phyloP scores from a whole-genome alignment of 2,113 vertebrate species.

The Dromiciops gliroides region DNA sequence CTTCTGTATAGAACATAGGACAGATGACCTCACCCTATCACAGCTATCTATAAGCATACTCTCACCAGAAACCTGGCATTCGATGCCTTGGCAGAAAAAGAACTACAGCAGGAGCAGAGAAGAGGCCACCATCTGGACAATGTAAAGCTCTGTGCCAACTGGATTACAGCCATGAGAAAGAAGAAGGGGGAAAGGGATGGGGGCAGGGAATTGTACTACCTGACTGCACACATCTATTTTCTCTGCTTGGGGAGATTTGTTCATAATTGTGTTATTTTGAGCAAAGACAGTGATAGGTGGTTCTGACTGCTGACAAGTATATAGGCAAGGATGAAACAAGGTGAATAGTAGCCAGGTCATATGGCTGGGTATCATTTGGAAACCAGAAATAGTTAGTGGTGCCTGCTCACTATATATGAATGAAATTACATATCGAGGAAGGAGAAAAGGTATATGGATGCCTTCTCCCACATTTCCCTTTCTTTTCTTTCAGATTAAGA shows the following conservation, averaged over 20 bases:
- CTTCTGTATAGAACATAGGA: not conserved
- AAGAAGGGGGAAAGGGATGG: constrained; percentile 44
- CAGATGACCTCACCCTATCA: constrained; percentile 60
- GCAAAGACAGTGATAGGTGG: constrained; percentile 54
- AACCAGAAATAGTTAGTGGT: constrained; percentile 45
- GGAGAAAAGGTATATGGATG: constrained; percentile 6
- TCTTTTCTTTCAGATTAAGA: constrained; percentile 45
- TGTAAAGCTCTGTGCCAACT: constrained; percentile 71
- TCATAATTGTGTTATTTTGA: constrained; percentile 53
- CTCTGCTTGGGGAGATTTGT: constrained; percentile 59
- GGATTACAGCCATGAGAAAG: constrained; percentile 58
- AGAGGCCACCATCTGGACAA: constrained; percentile 82
- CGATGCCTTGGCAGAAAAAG: constrained; percentile 71
- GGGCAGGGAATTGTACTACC: constrained; percentile 55
- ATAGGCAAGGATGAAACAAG: constrained; percentile 68
- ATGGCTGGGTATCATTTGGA: constrained; percentile 48
- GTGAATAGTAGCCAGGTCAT: constrained; percentile 61
- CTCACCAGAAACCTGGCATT: constrained; percentile 80
- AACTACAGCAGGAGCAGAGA: constrained; percentile 75
- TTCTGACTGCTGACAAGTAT: constrained; percentile 69
- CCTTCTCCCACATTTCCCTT: not conserved
- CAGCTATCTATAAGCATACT: constrained; percentile 78
- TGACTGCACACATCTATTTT: constrained; percentile 58
- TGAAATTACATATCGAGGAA: constrained; percentile 3
- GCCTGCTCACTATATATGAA: constrained; percentile 33